A percentile compares a stretch with the other conserved stretches of the same genome.
Conservation (phyloP, 2,888 invertebrate species). For the Acronicta leporina region DNA sequence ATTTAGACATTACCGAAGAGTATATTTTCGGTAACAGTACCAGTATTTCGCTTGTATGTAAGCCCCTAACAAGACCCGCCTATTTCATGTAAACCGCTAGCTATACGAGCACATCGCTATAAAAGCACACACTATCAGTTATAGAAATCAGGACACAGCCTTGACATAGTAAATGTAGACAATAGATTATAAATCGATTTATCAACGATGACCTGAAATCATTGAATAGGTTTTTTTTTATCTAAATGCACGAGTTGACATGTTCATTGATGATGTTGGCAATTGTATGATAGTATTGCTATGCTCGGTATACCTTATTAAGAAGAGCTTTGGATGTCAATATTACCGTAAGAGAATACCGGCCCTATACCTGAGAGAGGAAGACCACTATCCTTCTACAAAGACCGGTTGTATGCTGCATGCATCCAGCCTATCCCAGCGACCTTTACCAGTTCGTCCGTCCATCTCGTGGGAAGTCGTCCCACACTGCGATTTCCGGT, state of each 20-base stretch:
- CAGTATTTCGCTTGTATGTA: background rate
- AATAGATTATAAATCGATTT: slow-evolving; percentile 54
- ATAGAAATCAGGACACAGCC: slow-evolving; percentile 55
- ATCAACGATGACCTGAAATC: slow-evolving; percentile 51
- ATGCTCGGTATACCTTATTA: slow-evolving; percentile 1
- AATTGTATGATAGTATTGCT: slow-evolving; percentile 3
- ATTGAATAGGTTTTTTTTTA: slow-evolving; percentile 29
- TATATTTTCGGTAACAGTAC: slow-evolving; percentile 1
- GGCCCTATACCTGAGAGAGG: too few species aligned
- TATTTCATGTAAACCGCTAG: slow-evolving; percentile 26
- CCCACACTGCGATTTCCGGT: too few species aligned
- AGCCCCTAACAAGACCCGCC: slow-evolving; percentile 3
- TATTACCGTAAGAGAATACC: too few species aligned
- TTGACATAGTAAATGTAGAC: slow-evolving; percentile 53
- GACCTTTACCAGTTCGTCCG: too few species aligned
- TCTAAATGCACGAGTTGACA: slow-evolving; percentile 20
- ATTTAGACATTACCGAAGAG: too few species aligned
- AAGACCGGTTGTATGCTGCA: too few species aligned
- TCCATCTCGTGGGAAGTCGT: too few species aligned
- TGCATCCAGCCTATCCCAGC: too few species aligned
- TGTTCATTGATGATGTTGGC: slow-evolving; percentile 24
- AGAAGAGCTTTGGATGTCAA: background rate
- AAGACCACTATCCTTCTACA: too few species aligned
- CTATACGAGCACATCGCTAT: slow-evolving; percentile 14
- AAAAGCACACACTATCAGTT: slow-evolving; percentile 36